These are phyloP conservation scores for Lytechinus variegatus DNA, from an alignment of 35 echinoderm and acorn worm species.

Conservation along the genomic window DNA sequence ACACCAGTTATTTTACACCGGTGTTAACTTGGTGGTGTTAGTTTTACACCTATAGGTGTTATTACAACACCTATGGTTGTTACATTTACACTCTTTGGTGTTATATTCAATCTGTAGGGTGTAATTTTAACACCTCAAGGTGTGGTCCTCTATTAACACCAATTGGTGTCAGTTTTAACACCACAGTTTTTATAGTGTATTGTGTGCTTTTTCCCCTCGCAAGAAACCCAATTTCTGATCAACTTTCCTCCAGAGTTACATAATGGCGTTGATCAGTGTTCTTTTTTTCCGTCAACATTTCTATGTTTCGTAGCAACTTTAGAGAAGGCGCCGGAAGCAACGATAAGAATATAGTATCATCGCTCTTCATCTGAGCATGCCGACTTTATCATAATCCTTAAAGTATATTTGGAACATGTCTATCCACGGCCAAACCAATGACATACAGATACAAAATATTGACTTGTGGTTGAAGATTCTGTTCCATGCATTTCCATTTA, in stretches of 20 bases:
- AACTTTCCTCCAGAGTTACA: background rate
- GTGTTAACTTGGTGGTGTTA: too few relatives aligned
- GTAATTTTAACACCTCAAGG: too few relatives aligned
- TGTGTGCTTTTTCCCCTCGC: background rate
- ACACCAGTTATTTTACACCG: too few relatives aligned
- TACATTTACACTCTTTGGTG: too few relatives aligned
- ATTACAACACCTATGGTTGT: too few relatives aligned
- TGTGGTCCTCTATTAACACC: too few relatives aligned
- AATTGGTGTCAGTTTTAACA: too few relatives aligned
- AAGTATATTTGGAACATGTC: constrained; percentile 6
- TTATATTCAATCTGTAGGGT: too few relatives aligned
- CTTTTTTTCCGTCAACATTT: background rate
- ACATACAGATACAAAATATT: background rate
- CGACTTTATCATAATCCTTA: background rate
- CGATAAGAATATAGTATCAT: background rate
- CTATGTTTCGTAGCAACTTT: background rate
- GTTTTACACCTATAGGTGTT: too few relatives aligned
- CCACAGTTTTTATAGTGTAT: too few relatives aligned
- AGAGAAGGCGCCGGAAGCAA: background rate
- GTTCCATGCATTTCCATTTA: too few relatives aligned
- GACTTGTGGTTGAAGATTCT: background rate
- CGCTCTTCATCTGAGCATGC: background rate
- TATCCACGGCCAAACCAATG: background rate
- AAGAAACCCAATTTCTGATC: background rate
- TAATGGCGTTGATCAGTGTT: background rate